Evolutionary conservation across 2,797 vertebrate genomes (phyloP).

Genomic region (Anguilla anguilla): DNA sequence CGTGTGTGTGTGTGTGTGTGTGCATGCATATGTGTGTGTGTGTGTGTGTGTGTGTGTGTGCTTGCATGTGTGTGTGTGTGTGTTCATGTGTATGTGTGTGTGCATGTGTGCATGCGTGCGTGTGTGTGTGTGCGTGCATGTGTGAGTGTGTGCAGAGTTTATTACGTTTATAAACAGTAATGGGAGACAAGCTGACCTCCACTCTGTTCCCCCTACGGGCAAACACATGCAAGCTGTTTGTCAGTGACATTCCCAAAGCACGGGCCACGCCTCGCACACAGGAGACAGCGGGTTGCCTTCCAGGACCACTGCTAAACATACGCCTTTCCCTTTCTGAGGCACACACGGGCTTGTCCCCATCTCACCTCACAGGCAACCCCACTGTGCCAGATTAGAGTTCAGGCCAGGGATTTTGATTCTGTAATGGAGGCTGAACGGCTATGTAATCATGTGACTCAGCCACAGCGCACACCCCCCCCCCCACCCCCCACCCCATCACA

Average conservation of each 20-base stretch:
- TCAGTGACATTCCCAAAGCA: neutral
- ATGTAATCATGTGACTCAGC: neutral
- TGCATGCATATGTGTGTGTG: neutral
- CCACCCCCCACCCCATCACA: conserved; percentile 34
- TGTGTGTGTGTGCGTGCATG: neutral
- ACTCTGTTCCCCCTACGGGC: conserved; percentile 37
- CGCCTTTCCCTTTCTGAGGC: neutral
- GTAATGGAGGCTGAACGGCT: neutral
- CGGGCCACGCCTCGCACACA: neutral
- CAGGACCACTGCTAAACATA: neutral
- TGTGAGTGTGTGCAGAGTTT: conserved; percentile 43
- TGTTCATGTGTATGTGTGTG: neutral
- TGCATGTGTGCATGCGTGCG: neutral
- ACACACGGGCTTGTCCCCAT: neutral
- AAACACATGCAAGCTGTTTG: conserved; percentile 11
- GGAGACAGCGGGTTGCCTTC: neutral
- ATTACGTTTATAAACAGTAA: conserved; percentile 76
- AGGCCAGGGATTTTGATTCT: neutral
- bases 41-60: neutral
- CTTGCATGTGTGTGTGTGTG: neutral
- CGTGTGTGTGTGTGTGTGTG: neutral
- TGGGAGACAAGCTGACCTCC: conserved; percentile 69
- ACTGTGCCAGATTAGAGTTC: neutral
- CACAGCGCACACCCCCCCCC: neutral
- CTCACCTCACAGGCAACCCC: neutral